These are phyloP conservation scores for Origma solitaria DNA, from an alignment of 2,113 vertebrate species.

Conservation along the genomic window DNA sequence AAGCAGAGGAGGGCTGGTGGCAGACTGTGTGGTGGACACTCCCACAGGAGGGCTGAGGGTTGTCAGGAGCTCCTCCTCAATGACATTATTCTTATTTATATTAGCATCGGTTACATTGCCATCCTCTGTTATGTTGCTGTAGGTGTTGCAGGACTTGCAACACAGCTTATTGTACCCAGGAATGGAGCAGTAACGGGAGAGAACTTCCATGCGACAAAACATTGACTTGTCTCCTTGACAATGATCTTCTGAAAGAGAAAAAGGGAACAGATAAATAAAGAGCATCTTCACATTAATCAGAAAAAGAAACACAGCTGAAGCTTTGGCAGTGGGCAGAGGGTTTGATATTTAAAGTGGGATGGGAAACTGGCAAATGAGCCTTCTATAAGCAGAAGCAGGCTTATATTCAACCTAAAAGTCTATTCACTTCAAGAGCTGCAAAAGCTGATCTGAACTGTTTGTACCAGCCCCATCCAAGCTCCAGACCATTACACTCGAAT, in stretches of 20 bases:
- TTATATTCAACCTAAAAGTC: neutral
- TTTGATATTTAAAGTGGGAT: neutral
- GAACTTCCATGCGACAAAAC: constrained; percentile 89
- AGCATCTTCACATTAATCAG: neutral
- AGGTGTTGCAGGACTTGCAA: constrained; percentile 85
- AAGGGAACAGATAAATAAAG: constrained; percentile 63
- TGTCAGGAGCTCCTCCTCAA: constrained; percentile 56
- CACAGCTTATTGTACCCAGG: constrained; percentile 88
- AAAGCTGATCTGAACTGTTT: neutral
- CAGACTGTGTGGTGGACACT: neutral
- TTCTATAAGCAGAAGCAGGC: constrained; percentile 5
- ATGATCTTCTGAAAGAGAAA: constrained; percentile 85
- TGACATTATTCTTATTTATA: constrained; percentile 52
- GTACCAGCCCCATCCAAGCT: neutral
- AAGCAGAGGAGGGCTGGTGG: constrained; percentile 4
- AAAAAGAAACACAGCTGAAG: constrained; percentile 40
- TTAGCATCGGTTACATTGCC: neutral
- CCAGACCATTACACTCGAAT: fast-evolving
- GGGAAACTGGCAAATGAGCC: constrained; percentile 1
- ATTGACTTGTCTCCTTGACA: constrained; percentile 92
- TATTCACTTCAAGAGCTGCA: neutral
- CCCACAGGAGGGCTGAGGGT: constrained; percentile 19
- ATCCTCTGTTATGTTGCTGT: constrained; percentile 36
- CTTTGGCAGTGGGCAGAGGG: constrained; percentile 36
- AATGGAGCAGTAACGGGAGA: constrained; percentile 87